These are phyloP conservation scores for Heptranchias perlo DNA, from an alignment of 2,113 vertebrate species.

Conservation along the genomic window DNA sequence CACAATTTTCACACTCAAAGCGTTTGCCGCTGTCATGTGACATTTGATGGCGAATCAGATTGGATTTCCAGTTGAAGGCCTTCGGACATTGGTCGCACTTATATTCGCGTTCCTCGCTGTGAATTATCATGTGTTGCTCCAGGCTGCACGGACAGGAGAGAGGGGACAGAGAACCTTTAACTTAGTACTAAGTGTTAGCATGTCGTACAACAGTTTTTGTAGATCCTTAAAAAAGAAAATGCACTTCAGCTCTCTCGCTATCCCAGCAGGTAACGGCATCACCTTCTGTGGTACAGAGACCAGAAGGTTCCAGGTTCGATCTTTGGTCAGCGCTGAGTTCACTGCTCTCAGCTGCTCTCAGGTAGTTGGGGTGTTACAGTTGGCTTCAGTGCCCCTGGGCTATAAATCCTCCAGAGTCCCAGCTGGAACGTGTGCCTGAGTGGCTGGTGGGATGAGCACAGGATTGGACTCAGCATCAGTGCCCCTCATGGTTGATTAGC, in stretches of 20 bases:
- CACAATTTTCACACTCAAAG: slow-evolving; percentile 98
- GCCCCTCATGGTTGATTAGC: not conserved
- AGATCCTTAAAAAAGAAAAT: not conserved
- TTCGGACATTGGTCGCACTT: slow-evolving; percentile 99
- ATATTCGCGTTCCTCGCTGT: slow-evolving; percentile 95
- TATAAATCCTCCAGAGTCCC: not conserved
- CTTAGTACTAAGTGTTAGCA: not conserved
- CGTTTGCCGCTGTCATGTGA: slow-evolving; percentile 98
- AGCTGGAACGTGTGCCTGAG: not conserved
- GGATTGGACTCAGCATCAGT: not conserved
- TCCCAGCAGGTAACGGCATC: not conserved
- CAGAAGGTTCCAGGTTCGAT: not conserved
- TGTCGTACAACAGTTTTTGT: not conserved
- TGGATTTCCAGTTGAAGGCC: slow-evolving; percentile 99
- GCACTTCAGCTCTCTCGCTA: not conserved
- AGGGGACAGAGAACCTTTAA: not conserved
- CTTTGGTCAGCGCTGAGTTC: not conserved
- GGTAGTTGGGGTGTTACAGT: not conserved
- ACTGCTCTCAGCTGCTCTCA: too few relatives aligned
- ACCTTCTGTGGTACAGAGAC: too few relatives aligned
- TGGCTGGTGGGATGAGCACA: not conserved
- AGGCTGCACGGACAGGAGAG: slow-evolving; percentile 61
- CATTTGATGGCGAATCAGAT: slow-evolving; percentile 99
- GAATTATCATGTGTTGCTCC: slow-evolving; percentile 96
- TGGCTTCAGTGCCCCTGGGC: not conserved